Base-by-base conservation (phyloP, 1,140 invertebrate genomes). In the Drosophila teissieri region DNA sequence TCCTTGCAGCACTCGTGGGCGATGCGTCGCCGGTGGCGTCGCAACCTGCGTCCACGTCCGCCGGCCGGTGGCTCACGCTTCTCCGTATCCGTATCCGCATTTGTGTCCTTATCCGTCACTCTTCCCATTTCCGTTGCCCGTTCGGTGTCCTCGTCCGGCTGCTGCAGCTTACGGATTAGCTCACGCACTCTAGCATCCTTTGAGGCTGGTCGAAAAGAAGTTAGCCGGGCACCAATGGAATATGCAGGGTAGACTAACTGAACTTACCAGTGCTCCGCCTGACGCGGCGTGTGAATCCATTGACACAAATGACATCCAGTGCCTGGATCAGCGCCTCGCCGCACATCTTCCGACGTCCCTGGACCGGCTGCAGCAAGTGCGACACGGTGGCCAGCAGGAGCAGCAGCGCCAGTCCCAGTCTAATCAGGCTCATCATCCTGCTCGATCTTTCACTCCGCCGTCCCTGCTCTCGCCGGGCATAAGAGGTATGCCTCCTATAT, bases 281-380 rank as follows among this genome's bases (percentile, higher is more conserved):
- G 7, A 75, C 15, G 45, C 80, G n/a, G 36, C 53, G 62, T 39
- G 73, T 57, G 42, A 89, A 89, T 48, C 84, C 84, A 52, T 80
- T 62, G 46, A 73, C 62, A 72, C 84, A 89, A 52, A 89, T 84
- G 44, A 75, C 7, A n/a, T 89, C 80, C 58, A 89, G 69, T n/a
- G 73, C 85, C 19, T 72, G 62, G 65, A 56, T 80, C 22, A 89
- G 56, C n/a, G 69, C 64, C 2, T 89, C 80, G 40, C 84, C 84
- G 62, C 84, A 89, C n/a, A 89, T 39, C 40, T 74, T 89, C 17
- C 58, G 67, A 8, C 72, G 75, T 48, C 60, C 84, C 8, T 89
- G 76, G 27, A 84, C 76, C 36, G 73, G 76, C 24, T 84, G 57
- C 57, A 77, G n/a, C 63, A 80, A 51, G 60, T 82, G 65, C 55